Percentiles rank a stretch among this genome's conserved stretches.
Evolutionary conservation across 2,113 vertebrate genomes (phyloP).

Genomic region (Atlantisia rogersi): DNA sequence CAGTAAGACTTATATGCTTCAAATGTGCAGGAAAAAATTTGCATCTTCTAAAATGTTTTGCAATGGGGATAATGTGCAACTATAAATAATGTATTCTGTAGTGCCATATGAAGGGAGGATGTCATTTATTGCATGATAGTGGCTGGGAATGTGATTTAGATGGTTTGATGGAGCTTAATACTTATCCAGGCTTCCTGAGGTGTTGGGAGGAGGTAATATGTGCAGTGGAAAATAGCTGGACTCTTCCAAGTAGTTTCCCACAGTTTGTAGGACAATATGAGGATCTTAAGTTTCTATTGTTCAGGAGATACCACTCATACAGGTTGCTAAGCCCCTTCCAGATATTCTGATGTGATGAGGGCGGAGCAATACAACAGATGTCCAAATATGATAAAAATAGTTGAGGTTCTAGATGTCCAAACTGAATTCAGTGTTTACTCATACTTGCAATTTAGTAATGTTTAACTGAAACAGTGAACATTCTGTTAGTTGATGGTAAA

Average conservation of each 20-base stretch:
- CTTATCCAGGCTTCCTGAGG: not conserved
- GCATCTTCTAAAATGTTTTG: not conserved
- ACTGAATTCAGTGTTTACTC: not conserved
- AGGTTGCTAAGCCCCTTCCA: not conserved
- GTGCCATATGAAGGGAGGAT: not conserved
- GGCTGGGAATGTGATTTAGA: not conserved
- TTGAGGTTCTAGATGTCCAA: not conserved
- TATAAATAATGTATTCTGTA: not conserved
- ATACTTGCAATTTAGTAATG: not conserved
- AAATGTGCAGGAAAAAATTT: not conserved
- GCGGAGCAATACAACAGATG: fast-evolving
- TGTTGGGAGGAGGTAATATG: not conserved
- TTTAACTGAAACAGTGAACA: not conserved
- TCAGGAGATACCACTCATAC: not conserved
- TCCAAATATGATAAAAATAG: not conserved
- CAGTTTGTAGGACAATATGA: not conserved
- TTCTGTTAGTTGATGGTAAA: not conserved
- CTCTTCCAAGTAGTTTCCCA: not conserved
- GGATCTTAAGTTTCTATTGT: not conserved
- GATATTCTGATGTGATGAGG: fast-evolving
- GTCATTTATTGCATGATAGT: not conserved
- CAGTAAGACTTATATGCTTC: not conserved
- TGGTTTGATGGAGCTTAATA: not conserved
- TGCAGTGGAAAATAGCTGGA: not conserved
- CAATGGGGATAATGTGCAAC: not conserved